Percentiles rank a stretch among this genome's conserved stretches.
Evolutionary conservation across 2,113 vertebrate genomes (phyloP).

Genomic region (Gadus macrocephalus): DNA sequence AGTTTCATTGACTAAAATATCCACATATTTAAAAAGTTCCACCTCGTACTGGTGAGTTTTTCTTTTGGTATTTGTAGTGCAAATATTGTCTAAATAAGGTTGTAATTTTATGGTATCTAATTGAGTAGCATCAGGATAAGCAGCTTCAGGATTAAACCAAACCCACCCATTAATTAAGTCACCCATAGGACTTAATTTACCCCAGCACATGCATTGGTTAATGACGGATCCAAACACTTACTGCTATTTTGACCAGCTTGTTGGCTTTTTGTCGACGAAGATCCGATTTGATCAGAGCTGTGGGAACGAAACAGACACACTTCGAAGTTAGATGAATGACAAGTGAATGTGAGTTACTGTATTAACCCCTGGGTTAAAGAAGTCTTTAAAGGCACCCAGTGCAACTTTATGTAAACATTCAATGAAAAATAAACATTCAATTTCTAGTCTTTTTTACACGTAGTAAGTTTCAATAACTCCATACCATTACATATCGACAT

Average conservation of each 20-base stretch:
- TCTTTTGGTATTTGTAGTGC: neutral
- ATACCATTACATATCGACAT: no score
- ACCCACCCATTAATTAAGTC: neutral
- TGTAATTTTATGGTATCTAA: neutral
- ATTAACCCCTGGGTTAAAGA: no score
- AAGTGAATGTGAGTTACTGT: no score
- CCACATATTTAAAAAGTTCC: neutral
- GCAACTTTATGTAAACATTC: no score
- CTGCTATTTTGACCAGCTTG: constrained; percentile 61
- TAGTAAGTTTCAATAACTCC: no score
- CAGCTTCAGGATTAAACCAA: neutral
- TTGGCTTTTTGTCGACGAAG: constrained; percentile 86
- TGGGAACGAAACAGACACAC: constrained; percentile 7
- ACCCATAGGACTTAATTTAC: neutral
- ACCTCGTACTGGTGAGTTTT: neutral
- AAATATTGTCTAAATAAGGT: neutral
- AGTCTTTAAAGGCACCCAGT: no score
- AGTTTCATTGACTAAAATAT: neutral
- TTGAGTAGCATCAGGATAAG: neutral
- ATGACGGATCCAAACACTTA: constrained; percentile 69
- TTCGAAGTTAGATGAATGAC: no score
- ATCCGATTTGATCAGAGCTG: constrained; percentile 86
- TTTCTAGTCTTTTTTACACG: no score
- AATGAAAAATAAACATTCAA: no score
- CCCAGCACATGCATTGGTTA: neutral